These are phyloP conservation scores for Polymixis lichenea DNA, from an alignment of 2,888 invertebrate genomes.

Conservation along the genomic window DNA sequence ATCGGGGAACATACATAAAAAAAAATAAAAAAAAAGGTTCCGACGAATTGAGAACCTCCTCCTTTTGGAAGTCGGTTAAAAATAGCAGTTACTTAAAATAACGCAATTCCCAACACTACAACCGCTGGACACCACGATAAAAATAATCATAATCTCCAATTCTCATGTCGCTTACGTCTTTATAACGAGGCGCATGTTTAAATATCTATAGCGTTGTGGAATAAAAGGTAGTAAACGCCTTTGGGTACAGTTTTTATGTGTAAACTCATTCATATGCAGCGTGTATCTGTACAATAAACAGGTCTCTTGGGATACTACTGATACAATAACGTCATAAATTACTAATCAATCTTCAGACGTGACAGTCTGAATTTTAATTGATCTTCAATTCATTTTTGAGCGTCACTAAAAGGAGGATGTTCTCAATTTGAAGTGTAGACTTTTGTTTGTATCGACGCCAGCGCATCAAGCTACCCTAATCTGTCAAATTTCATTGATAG, in stretches of 20 bases:
- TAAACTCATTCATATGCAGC: slow-evolving; percentile 37
- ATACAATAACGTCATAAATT: slow-evolving; percentile 38
- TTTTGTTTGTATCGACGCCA: not conserved
- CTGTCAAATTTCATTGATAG: no score
- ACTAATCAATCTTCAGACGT: slow-evolving; percentile 12
- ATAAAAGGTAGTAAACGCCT: slow-evolving; percentile 1
- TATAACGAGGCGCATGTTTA: not conserved
- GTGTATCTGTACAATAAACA: slow-evolving; percentile 2
- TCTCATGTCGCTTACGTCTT: slow-evolving; percentile 26
- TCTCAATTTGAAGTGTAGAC: not conserved
- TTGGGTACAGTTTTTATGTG: not conserved
- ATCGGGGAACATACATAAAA: no score
- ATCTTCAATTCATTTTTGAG: not conserved
- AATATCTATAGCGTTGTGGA: no score
- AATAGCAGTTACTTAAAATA: slow-evolving; percentile 37
- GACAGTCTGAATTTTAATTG: slow-evolving; percentile 30
- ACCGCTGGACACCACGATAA: slow-evolving; percentile 7
- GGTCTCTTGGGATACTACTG: not conserved
- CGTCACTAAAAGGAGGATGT: no score
- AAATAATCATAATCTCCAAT: slow-evolving; percentile 34
- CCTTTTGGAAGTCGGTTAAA: no score
- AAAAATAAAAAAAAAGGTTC: no score
- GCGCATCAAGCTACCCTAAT: no score
- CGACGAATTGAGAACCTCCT: no score
- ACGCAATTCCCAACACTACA: slow-evolving; percentile 43